These are phyloP conservation scores for Episyrphus balteatus DNA, from an alignment of 1,140 invertebrate genomes.

Conservation along the genomic window DNA sequence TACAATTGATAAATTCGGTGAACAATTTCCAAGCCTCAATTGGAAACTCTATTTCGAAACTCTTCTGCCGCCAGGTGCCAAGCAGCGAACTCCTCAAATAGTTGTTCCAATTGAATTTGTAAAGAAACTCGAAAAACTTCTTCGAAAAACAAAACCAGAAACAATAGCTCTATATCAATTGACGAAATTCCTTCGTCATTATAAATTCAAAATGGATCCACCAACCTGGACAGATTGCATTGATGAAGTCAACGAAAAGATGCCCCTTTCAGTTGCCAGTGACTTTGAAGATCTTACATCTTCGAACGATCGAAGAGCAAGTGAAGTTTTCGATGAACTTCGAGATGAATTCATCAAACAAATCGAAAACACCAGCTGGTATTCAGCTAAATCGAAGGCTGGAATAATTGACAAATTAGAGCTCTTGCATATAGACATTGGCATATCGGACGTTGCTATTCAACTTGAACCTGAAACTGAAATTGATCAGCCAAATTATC, in stretches of 20 bases:
- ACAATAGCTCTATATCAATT: constrained; percentile 22
- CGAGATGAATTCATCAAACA: background rate
- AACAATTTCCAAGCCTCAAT: constrained; percentile 15
- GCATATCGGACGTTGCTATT: background rate
- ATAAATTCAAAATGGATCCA: constrained; percentile 13
- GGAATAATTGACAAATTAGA: too few relatives aligned
- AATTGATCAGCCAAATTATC: background rate
- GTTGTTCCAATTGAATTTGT: constrained; percentile 24
- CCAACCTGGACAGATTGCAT: constrained; percentile 17
- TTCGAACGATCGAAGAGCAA: background rate
- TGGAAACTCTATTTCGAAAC: constrained; percentile 15
- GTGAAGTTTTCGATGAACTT: constrained; percentile 8
- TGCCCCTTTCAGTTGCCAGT: constrained; percentile 11
- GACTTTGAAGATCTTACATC: constrained; percentile 1
- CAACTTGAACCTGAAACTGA: background rate
- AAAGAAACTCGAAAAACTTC: constrained; percentile 6
- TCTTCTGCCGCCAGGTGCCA: constrained; percentile 5
- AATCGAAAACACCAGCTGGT: constrained; percentile 4
- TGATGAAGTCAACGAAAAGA: constrained; percentile 14
- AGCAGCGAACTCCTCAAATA: constrained; percentile 4
- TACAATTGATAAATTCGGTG: constrained; percentile 9
- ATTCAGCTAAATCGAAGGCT: background rate
- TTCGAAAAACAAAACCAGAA: constrained; percentile 6
- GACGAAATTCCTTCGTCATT: constrained; percentile 20
- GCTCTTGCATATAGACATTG: too few relatives aligned